Conservation (phyloP, 1,140 invertebrate species). For the Coptotermes formosanus region DNA sequence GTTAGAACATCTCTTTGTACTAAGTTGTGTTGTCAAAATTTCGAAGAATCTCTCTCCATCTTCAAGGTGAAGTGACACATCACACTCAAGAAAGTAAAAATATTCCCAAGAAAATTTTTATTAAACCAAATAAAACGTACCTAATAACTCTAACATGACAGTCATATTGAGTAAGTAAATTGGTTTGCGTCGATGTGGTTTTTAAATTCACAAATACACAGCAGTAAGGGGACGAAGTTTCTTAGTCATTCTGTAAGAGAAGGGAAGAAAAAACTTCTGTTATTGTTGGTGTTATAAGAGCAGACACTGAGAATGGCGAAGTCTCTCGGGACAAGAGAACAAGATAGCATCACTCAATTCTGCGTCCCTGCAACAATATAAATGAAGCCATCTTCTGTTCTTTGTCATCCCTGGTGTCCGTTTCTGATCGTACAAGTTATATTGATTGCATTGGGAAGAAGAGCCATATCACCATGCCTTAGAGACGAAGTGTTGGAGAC, state of each 20-base stretch:
- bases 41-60: too few relatives aligned
- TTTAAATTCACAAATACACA: too few relatives aligned
- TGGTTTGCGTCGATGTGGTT: too few relatives aligned
- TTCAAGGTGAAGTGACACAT: too few relatives aligned
- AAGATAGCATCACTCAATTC: not conserved
- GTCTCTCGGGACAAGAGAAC: not conserved
- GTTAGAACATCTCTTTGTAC: too few relatives aligned
- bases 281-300: not conserved
- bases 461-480: not conserved
- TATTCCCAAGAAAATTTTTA: too few relatives aligned
- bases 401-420: not conserved
- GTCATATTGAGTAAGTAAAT: too few relatives aligned
- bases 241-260: not conserved
- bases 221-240: not conserved
- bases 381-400: not conserved
- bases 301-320: not conserved
- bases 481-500: not conserved
- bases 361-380: not conserved
- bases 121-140: too few relatives aligned
- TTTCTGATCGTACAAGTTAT: constrained; percentile 1
- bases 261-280: constrained; percentile 2
- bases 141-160: too few relatives aligned
- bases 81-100: too few relatives aligned
- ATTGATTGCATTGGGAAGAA: constrained; percentile 16
- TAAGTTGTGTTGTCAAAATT: too few relatives aligned